Percentiles rank a stretch among this genome's conserved stretches.
phyloP scores from a whole-genome alignment of 2,888 invertebrate species.

The Zygaena filipendulae region DNA sequence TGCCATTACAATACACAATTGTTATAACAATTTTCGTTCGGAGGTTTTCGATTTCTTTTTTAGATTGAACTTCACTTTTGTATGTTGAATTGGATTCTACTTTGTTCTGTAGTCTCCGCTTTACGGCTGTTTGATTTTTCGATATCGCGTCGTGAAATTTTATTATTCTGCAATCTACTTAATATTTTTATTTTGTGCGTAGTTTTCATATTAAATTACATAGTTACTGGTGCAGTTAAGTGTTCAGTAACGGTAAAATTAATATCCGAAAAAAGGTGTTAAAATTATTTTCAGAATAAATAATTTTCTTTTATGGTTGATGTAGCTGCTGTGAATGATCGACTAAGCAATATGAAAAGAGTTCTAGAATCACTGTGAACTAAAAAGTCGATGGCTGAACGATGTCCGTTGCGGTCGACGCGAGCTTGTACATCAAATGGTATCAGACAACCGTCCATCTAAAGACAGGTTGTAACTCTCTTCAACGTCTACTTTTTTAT shows the following conservation, averaged over 20 bases:
- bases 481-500: too few relatives aligned
- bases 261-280: too few relatives aligned
- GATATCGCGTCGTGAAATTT: slow-evolving; percentile 22
- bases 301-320: too few relatives aligned
- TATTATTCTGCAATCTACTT: slow-evolving; percentile 18
- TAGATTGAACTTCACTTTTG: slow-evolving; percentile 46
- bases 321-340: too few relatives aligned
- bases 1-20: slow-evolving; percentile 59
- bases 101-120: slow-evolving; percentile 32
- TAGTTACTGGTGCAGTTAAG: too few relatives aligned
- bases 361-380: slow-evolving; percentile 24
- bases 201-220: too few relatives aligned
- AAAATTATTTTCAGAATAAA: too few relatives aligned
- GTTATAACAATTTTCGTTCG: slow-evolving; percentile 44
- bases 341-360: too few relatives aligned
- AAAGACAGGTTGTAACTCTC: too few relatives aligned
- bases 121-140: slow-evolving; percentile 43
- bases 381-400: slow-evolving; percentile 33
- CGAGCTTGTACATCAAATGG: slow-evolving; percentile 20
- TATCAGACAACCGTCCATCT: too few relatives aligned
- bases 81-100: slow-evolving; percentile 43
- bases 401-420: slow-evolving; percentile 48
- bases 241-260: too few relatives aligned
- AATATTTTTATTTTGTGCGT: too few relatives aligned
- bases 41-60: slow-evolving; percentile 51